Evolutionary conservation across 2,113 vertebrate species (phyloP), one percentile per base, ranked within the genome.

Genomic region (Malurus alboscapulatus): DNA sequence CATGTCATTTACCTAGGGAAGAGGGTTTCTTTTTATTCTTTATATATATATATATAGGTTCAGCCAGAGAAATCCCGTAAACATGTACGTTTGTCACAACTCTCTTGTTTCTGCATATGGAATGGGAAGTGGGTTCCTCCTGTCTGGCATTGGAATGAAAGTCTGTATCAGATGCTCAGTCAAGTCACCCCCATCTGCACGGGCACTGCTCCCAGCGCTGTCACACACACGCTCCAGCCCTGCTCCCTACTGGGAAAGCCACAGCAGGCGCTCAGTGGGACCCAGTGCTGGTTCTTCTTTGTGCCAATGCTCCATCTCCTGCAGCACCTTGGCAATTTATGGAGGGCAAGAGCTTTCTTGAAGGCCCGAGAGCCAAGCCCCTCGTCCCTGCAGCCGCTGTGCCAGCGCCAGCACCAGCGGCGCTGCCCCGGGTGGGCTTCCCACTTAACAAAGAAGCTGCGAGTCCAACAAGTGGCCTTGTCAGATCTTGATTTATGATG

Each of bases 401-500:
- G 55, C 66, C 80, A 62, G 80, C 47, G 57, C 68, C 68, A 65
- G 81, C 81, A 32, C 68, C 4, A 84, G 81, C 80, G 11, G 80
- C 80, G 71, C 94, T 53, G 62, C 84, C 42, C n/a, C 32, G 68
- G 27, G 34, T 22, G 71, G 91, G 83, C 84, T 78, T 61, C 75
- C 94, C 96, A 11, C 6, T 88, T 92, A 94, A 94, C 87, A 88
- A 91, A 96, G 96, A 88, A 93, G 95, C 95, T 93, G 96, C 55
- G 91, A 93, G 95, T 95, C 92, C 94, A 95, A 95, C 94, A 94
- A 95, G 92, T 71, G 95, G 96, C 90, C 94, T 94, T 94, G 93
- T 94, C 96, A 95, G 96, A 96, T 95, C 96, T 97, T 96, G 96
- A 92, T 81, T 96, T 96, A 87, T 86, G 96, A 96, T 93, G 96